phyloP scores from a whole-genome alignment of 2,797 vertebrate genomes.

The Masticophis lateralis region DNA sequence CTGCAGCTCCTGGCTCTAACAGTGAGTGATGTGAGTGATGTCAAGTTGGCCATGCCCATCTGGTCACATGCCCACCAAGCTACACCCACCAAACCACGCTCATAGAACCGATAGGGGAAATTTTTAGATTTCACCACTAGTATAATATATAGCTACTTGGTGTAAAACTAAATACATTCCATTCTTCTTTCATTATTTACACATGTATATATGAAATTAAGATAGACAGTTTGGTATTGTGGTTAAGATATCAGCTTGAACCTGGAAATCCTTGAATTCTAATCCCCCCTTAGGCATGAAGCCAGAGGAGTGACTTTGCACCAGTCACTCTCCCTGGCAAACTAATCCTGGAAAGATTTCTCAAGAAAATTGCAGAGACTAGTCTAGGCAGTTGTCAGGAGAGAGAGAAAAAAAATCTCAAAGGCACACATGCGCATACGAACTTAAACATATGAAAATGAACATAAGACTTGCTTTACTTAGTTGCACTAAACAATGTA shows the following conservation, averaged over 20 bases:
- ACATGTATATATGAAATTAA: not conserved
- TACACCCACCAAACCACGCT: too few species aligned
- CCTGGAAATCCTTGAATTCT: not conserved
- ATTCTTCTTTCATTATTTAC: not conserved
- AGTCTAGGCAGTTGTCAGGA: not conserved
- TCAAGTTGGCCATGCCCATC: too few species aligned
- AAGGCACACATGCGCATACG: not conserved
- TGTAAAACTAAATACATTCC: not conserved
- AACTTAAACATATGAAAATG: not conserved
- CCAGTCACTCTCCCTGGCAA: not conserved
- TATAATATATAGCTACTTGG: not conserved
- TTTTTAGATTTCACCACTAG: too few species aligned
- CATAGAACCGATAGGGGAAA: too few species aligned
- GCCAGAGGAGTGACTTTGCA: not conserved
- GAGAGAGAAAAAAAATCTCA: accelerated
- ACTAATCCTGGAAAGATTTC: not conserved
- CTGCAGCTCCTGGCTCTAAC: too few species aligned
- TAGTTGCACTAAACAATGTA: not conserved
- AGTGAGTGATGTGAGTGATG: too few species aligned
- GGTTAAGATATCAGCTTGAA: not conserved
- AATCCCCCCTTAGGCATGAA: not conserved
- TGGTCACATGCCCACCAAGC: too few species aligned
- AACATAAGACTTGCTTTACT: not conserved
- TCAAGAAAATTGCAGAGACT: not conserved
- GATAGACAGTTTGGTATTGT: not conserved